These are phyloP conservation scores for Cotesia chilonis DNA, from an alignment of 1,140 invertebrate genomes.

Conservation along the genomic window DNA sequence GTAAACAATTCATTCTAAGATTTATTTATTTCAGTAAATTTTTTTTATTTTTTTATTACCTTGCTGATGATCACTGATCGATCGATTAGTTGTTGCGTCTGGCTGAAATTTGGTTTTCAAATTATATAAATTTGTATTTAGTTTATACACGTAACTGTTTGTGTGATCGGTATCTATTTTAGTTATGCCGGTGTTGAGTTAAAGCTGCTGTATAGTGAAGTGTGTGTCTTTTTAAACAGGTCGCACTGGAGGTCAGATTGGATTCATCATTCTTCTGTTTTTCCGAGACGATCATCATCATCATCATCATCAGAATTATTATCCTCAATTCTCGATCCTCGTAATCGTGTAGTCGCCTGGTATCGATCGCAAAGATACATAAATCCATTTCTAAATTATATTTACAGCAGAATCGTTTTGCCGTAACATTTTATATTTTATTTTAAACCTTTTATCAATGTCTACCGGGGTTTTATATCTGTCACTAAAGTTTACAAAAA, in stretches of 20 bases:
- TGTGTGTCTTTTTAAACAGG: slow-evolving; percentile 10
- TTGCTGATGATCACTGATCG: slow-evolving; percentile 8
- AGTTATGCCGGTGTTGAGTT: neutral
- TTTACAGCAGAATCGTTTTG: slow-evolving; percentile 11
- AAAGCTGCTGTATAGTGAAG: neutral
- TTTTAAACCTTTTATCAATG: slow-evolving; percentile 26
- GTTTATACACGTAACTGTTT: slow-evolving; percentile 31
- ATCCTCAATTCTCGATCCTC: neutral
- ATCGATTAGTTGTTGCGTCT: slow-evolving; percentile 19
- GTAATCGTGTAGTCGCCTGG: neutral
- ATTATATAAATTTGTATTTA: slow-evolving; percentile 38
- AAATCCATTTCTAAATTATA: slow-evolving; percentile 53
- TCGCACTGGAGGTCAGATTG: slow-evolving; percentile 11
- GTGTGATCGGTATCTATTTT: slow-evolving; percentile 5
- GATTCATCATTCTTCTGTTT: slow-evolving; percentile 6
- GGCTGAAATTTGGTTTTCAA: slow-evolving; percentile 29
- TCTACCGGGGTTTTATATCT: no score
- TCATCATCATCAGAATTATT: neutral
- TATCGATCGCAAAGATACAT: slow-evolving; percentile 50
- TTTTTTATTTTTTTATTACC: neutral
- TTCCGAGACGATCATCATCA: slow-evolving; percentile 30
- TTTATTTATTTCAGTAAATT: neutral
- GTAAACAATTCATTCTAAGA: no score
- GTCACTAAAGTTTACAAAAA: no score
- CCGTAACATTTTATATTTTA: neutral